Evolutionary conservation across 2,113 vertebrate genomes (phyloP), one percentile per base, ranked within the genome.

Genomic region (Lamprotornis superbus): DNA sequence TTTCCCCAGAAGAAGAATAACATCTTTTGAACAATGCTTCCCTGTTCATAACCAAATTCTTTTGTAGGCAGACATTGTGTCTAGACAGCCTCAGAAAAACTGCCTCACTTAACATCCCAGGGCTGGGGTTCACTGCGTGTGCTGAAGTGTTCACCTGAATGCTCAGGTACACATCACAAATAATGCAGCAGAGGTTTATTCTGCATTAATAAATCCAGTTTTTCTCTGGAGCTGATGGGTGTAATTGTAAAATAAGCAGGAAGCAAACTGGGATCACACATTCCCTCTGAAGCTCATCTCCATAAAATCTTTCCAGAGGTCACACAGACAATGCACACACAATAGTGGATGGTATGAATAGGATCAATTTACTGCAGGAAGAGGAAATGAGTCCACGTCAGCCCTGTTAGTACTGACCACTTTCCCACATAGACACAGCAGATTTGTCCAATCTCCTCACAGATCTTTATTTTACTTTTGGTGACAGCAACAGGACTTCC

Each of bases 401-500:
- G 52, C 81, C 59, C 73, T 92, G 39, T 33, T 59, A 39, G 52
- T n/a, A 28, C 78, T 64, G 70, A 91, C 74, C 53, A 23, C 80
- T 78, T 93, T 95, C 90, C 90, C 88, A 68, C 47, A 59, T 0
- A 75, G 91, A 78, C 86, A 59, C 35, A 55, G 60, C 68, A 93
- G 86, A 57, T 94, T 90, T 88, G 50, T 83, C 82, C 87, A 44
- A 13, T 93, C 92, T 91, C 85, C 79, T 94, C 92, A 70, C 76
- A 94, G 87, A 73, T 73, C 90, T 81, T 88, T 90, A 86, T 93
- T 94, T 88, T 86, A 74, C 71, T 90, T 91, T 61, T 74, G 52
- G 65, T 92, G 92, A 89, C 94, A 93, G 93, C 79, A 67, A 12
- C 33, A n/a, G 59, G 44, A 56, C 83, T 90, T 95, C 77, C 69